Evolutionary conservation across 1,140 invertebrate genomes (phyloP), one percentile per base, ranked within the genome.

Genomic region (Palaemon carinicauda): DNA sequence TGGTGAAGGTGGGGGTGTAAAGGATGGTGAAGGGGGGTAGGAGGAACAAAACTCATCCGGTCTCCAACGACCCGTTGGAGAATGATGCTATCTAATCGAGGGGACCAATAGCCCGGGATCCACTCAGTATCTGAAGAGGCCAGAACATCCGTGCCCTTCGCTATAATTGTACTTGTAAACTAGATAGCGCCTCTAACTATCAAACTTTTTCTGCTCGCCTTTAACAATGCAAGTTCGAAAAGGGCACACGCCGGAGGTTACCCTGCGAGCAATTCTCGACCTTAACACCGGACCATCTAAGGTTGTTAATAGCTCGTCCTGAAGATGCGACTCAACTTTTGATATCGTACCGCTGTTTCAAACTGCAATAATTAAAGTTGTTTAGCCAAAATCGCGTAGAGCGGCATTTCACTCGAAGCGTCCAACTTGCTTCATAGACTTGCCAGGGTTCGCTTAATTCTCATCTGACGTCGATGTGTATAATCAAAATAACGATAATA

Each of bases 111-210:
- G 82, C 71, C 82, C 24, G 27, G 81, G 82, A 77, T 77, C 73
- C 82, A 77, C 82, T 83, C 82, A 27, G 52, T 75, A 82, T 82
- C 71, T 31, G 71, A 53, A 82, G 81, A 54, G 69, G 80, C 29
- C 71, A 33, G 71, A 77, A 83, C 82, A 77, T 19, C 71, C 73
- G 52, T 21, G 82, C 52, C 73, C 79, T 71, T 75, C 82, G 73
- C 82, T 83, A 83, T 83, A 83, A 83, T 83, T 83, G 82, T 83
- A 83, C 82, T 83, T 83, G 82, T 83, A 83, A 83, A 83, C 82
- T 83, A 83, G 82, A 83, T 83, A 83, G 82, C 73, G 82, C 82
- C 82, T 77, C 73, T 83, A 83, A 83, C 82, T 83, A 83, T 77
- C 71, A 83, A 83, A 83, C 82, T 83, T 83, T 83, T 83, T 83